phyloP scores from a whole-genome alignment of 2,797 vertebrate genomes.

The Zenarchopterus dispar region DNA sequence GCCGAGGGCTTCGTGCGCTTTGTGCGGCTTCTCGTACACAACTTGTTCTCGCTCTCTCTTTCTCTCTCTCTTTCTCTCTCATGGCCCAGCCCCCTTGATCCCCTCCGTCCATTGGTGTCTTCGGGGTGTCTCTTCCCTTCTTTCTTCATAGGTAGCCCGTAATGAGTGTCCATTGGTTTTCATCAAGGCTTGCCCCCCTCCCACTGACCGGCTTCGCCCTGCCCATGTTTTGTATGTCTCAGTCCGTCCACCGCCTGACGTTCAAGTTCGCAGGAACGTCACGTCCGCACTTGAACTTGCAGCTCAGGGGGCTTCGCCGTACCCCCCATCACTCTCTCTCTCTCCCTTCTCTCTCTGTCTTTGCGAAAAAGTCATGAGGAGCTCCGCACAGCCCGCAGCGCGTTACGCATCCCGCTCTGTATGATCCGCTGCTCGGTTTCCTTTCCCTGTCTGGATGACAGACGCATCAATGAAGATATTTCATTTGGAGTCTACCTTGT shows the following conservation, averaged over 20 bases:
- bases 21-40: slow-evolving; percentile 11
- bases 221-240: slow-evolving; percentile 93
- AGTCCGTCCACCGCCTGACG: slow-evolving; percentile 97
- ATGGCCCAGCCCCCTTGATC: slow-evolving; percentile 82
- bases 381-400: slow-evolving; percentile 91
- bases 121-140: slow-evolving; percentile 72
- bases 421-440: slow-evolving; percentile 88
- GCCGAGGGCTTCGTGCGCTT: slow-evolving; percentile 17
- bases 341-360: slow-evolving; percentile 74
- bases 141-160: slow-evolving; percentile 92
- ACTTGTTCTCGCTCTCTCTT: no score
- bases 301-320: slow-evolving; percentile 92
- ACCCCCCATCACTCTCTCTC: slow-evolving; percentile 84
- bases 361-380: slow-evolving; percentile 91
- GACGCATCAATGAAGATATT: slow-evolving; percentile 96
- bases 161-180: slow-evolving; percentile 95
- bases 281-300: slow-evolving; percentile 99
- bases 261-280: slow-evolving; percentile 99
- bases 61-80: slow-evolving; percentile 57
- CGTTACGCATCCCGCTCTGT: slow-evolving; percentile 88
- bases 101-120: slow-evolving; percentile 90
- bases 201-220: slow-evolving; percentile 89
- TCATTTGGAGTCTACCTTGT: slow-evolving; percentile 92
- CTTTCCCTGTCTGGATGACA: slow-evolving; percentile 87
- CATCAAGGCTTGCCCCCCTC: slow-evolving; percentile 88